Percentiles rank a stretch among this genome's conserved stretches.
phyloP scores from a whole-genome alignment of 2,797 vertebrate species.

The Echiichthys vipera region DNA sequence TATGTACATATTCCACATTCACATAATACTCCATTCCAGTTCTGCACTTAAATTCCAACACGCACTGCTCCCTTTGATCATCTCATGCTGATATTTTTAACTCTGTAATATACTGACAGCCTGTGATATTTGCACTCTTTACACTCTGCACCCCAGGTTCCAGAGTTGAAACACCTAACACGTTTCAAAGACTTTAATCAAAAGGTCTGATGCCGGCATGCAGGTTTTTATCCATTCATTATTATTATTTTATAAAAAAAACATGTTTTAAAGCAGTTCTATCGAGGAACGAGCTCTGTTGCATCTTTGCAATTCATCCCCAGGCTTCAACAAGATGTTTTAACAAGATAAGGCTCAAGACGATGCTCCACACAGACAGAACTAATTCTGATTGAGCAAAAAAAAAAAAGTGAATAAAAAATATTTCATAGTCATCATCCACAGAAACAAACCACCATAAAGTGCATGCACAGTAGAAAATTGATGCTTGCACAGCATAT shows the following conservation, averaged over 20 bases:
- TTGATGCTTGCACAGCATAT: conserved; percentile 21
- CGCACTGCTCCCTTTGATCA: conserved; percentile 18
- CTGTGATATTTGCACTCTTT: conserved; percentile 26
- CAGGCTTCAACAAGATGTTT: conserved; percentile 10
- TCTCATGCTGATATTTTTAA: conserved; percentile 23
- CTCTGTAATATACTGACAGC: not conserved
- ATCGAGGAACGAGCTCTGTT: conserved; percentile 2
- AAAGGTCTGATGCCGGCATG: conserved; percentile 34
- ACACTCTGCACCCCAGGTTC: conserved; percentile 4
- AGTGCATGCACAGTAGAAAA: conserved; percentile 20
- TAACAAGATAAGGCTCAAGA: conserved; percentile 8
- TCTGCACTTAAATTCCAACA: conserved; percentile 1
- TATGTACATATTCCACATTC: not conserved
- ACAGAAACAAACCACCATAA: conserved; percentile 27
- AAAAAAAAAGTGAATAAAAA: conserved; percentile 27
- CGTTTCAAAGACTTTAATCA: conserved; percentile 51
- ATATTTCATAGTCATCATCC: conserved; percentile 30
- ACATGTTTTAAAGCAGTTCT: conserved; percentile 16
- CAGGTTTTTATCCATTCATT: conserved; percentile 26
- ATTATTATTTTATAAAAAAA: conserved; percentile 42
- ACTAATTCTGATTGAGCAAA: conserved; percentile 16
- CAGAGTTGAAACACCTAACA: conserved; percentile 28
- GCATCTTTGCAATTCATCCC: conserved; percentile 17
- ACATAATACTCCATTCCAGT: not conserved
- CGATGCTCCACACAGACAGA: conserved; percentile 8